Conservation (phyloP, 1,140 invertebrate genomes). For the Ganaspis sp. region DNA sequence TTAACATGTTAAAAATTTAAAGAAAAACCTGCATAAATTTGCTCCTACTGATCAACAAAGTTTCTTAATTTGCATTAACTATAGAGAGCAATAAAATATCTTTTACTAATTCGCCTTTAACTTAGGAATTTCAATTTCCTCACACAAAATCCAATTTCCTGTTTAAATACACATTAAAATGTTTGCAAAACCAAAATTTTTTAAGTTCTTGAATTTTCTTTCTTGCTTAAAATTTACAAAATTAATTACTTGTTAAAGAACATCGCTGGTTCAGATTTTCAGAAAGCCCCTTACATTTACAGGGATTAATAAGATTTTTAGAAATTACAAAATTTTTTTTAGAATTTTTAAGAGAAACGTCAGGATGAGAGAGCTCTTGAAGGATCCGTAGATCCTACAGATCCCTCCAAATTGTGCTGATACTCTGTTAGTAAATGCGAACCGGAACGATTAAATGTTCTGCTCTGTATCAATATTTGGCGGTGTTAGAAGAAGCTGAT, state of each 20-base stretch:
- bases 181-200: not conserved
- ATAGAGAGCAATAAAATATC: no score
- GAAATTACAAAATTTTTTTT: no score
- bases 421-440: conserved; percentile 32
- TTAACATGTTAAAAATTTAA: no score
- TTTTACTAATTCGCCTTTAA: not conserved
- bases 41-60: no score
- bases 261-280: no score
- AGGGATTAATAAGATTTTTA: no score
- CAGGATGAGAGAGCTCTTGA: not conserved
- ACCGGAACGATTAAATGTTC: conserved; percentile 52
- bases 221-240: no score
- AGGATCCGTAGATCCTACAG: not conserved
- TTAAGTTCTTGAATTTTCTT: no score
- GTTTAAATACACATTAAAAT: not conserved
- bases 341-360: not conserved
- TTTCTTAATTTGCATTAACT: no score
- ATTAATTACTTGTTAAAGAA: no score
- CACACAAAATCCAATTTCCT: not conserved
- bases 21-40: no score
- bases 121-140: conserved; percentile 1
- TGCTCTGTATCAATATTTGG: conserved; percentile 55
- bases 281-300: no score
- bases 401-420: conserved; percentile 43
- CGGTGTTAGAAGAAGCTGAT: conserved; percentile 63